A percentile compares a stretch with the other conserved stretches of the same genome.
Evolutionary conservation across 2,113 vertebrate species (phyloP).

Genomic region (Mirza zaza): DNA sequence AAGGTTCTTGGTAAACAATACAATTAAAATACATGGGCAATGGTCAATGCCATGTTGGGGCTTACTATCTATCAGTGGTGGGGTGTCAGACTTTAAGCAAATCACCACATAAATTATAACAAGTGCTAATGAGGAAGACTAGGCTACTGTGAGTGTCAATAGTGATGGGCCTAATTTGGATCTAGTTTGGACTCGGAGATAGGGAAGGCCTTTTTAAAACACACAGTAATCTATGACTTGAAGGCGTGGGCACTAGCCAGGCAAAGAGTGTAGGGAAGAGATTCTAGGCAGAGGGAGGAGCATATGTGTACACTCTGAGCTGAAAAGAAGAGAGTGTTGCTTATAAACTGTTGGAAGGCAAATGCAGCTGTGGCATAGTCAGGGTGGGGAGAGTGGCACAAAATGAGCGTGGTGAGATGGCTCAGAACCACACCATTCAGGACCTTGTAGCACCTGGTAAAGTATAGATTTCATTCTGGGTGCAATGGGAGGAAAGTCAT

Average conservation of each 20-base stretch:
- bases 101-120: not conserved
- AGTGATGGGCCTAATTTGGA: not conserved
- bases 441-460: not conserved
- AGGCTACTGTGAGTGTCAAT: not conserved
- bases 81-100: not conserved
- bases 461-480: not conserved
- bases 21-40: not conserved
- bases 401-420: fast-evolving
- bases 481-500: not conserved
- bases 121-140: not conserved
- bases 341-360: not conserved
- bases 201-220: not conserved
- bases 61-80: not conserved
- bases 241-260: not conserved
- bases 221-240: not conserved
- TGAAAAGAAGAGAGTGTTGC: not conserved
- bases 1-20: not conserved
- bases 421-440: not conserved
- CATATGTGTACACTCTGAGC: not conserved
- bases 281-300: not conserved
- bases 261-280: not conserved
- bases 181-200: not conserved
- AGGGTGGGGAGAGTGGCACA: not conserved
- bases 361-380: fast-evolving
- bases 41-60: too few species aligned